A percentile compares a stretch with the other conserved stretches of the same genome.
Conservation (phyloP, 2,797 vertebrate species). For the Acipenser transmontanus region DNA sequence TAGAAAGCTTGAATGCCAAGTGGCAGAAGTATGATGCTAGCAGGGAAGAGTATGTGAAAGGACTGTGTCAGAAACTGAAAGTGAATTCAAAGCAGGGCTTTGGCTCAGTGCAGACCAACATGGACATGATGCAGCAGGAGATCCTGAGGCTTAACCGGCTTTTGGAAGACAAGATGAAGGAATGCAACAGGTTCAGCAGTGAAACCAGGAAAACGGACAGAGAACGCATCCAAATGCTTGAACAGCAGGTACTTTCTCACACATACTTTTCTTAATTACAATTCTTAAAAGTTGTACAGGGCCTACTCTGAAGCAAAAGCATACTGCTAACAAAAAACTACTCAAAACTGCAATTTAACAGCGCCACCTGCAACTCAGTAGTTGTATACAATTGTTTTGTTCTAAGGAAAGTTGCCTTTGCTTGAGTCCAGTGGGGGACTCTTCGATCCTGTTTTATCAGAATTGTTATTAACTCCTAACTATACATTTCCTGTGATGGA, state of each 20-base stretch:
- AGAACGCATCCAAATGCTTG: conserved; percentile 76
- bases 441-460: neutral
- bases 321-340: no score
- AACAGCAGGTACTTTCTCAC: conserved; percentile 75
- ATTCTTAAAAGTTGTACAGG: no score
- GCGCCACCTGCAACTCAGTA: no score
- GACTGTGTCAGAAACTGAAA: conserved; percentile 69
- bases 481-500: no score
- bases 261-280: no score
- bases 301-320: no score
- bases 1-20: conserved; percentile 81
- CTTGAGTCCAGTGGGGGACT: neutral
- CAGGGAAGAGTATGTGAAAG: conserved; percentile 79
- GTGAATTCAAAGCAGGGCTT: conserved; percentile 31
- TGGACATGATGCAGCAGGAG: conserved; percentile 69
- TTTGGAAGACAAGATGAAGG: conserved; percentile 70
- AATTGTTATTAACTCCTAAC: neutral
- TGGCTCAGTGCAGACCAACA: conserved; percentile 22
- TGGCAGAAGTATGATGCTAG: conserved; percentile 91
- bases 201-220: conserved; percentile 42
- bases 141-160: conserved; percentile 75
- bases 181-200: conserved; percentile 45
- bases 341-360: no score
- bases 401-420: no score
- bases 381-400: no score